Evolutionary conservation across 2,113 vertebrate species (phyloP), one percentile per base, ranked within the genome.

Genomic region (Cephalopholis sonnerati): DNA sequence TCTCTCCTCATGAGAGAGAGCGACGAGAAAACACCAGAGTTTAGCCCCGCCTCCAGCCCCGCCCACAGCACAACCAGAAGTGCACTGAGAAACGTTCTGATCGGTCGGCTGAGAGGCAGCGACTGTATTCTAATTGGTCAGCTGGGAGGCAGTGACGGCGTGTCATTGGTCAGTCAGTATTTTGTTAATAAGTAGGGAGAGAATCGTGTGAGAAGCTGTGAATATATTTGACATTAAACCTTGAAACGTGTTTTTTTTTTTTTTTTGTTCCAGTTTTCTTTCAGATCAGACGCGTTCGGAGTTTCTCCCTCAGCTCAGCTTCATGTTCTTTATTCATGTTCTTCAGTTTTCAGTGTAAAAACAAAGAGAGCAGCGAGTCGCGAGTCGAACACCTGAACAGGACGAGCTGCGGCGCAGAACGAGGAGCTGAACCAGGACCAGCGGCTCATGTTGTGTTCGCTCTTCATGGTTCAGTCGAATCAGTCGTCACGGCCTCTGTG

Each of bases 191-290:
- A 11, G 16, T 58, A 65, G 54, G 48, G 55, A 53, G 32, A 41
- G 39, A 71, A n/a, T 63, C 0, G 65, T 3, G 25, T 77, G 63
- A 85, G 85, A 88, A 81, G 75, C 85, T 89, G 90, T 91, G 85
- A 92, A 86, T 64, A 68, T 61, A 77, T 78, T 63, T 77, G 44
- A 82, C 65, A 59, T 77, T 78, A 65, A 74, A 81, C 57, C 79
- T 88, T 77, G 75, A 82, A 87, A 75, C 9, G 0, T 82, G 55
- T 74, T 55, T 8, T 36, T 7, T 36, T 32, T 29, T 29, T 32
- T 36, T 83, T 32, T 65, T n/a, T 64, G 57, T 67, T 67, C 63
- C 46, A 32, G 51, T 70, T 70, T 74, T 79, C 44, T 76, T 51
- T 57, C 50, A n/a, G 51, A 48, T 20, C 36, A 13, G 50, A 54